Percentiles rank a stretch among this genome's conserved stretches.
Evolutionary conservation across 2,113 vertebrate genomes (phyloP).

Genomic region (Varanus salvator): DNA sequence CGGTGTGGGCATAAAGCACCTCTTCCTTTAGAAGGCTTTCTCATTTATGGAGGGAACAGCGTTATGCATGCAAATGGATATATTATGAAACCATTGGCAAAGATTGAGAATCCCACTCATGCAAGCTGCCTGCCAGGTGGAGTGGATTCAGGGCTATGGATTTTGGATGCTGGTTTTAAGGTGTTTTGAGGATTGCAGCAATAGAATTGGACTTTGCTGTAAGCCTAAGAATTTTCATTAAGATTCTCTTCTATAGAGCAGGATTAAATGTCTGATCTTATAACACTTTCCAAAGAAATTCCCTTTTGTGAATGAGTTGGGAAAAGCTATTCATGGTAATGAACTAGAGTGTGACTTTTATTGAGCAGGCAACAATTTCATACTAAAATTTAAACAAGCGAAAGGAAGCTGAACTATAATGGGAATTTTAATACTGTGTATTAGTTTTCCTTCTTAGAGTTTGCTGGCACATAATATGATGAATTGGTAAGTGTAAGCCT

Average conservation of each 20-base stretch:
- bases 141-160: no score
- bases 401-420: neutral
- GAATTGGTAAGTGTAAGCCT: neutral
- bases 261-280: slow-evolving; percentile 22
- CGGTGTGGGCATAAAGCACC: neutral
- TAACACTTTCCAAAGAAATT: neutral
- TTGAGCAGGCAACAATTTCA: neutral
- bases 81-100: neutral
- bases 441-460: neutral
- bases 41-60: neutral
- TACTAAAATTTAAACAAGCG: neutral
- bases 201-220: neutral
- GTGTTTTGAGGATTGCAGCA: neutral
- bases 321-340: neutral
- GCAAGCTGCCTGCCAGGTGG: neutral
- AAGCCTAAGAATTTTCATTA: neutral
- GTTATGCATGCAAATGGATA: neutral
- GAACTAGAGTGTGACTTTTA: neutral
- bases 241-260: neutral
- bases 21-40: neutral
- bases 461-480: neutral
- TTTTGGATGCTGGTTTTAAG: neutral
- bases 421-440: neutral
- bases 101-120: neutral
- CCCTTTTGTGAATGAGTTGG: neutral